Percentiles rank a stretch among this genome's conserved stretches.
phyloP scores from a whole-genome alignment of 2,888 invertebrate genomes.

The Disparrhopalites patrizii region DNA sequence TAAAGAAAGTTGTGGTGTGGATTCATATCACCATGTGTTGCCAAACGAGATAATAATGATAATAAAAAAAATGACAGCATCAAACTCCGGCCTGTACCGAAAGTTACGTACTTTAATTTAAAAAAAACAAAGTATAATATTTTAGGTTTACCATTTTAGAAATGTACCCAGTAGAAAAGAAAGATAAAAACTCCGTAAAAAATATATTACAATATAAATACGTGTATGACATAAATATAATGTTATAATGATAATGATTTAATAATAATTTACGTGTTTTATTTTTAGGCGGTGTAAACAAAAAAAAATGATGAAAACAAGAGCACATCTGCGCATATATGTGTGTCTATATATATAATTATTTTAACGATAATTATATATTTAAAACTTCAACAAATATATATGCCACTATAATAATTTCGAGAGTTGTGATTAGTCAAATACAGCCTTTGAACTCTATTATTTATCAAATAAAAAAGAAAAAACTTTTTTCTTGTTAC shows the following conservation, averaged over 20 bases:
- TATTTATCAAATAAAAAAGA: constrained; percentile 9
- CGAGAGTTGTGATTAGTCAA: constrained; percentile 11
- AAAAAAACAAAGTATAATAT: constrained; percentile 7
- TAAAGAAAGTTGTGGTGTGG: too few species aligned
- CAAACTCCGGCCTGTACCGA: constrained; percentile 35
- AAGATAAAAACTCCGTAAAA: neutral
- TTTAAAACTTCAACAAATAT: too few species aligned
- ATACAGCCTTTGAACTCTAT: constrained; percentile 3
- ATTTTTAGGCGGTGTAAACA: neutral
- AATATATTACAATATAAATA: neutral
- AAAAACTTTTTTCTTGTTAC: constrained; percentile 3
- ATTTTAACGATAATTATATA: neutral
- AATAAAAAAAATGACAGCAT: constrained; percentile 9
- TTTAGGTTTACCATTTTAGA: neutral
- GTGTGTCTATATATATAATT: neutral
- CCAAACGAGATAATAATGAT: too few species aligned
- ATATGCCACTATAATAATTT: too few species aligned
- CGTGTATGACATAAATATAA: neutral
- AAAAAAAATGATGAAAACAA: neutral
- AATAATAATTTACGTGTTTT: constrained; percentile 4
- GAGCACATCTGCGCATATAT: neutral
- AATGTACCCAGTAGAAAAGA: neutral
- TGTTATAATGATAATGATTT: neutral
- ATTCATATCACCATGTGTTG: too few species aligned
- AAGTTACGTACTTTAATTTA: constrained; percentile 27